Percentiles rank a stretch among this genome's conserved stretches.
These are phyloP conservation scores for Rhizoglyphus robini DNA, from an alignment of 1,140 invertebrate genomes.

Conservation along the genomic window DNA sequence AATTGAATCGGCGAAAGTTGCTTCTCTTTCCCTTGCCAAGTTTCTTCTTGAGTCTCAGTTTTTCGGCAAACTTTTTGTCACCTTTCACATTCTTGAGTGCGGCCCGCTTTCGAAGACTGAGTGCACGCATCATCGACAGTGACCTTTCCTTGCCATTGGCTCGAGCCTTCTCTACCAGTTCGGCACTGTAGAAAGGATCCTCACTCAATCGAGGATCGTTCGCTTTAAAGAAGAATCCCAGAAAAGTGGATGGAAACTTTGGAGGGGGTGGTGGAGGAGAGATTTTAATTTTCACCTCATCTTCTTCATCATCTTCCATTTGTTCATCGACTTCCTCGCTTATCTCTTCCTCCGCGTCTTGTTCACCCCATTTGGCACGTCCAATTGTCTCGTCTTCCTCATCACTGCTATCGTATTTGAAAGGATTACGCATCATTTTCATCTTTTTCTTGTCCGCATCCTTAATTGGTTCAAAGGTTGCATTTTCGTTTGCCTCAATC, in stretches of 20 bases:
- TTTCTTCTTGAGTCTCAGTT: background rate
- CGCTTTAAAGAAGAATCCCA: background rate
- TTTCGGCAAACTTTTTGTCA: background rate
- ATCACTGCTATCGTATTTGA: conserved; percentile 20
- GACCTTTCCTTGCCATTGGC: background rate
- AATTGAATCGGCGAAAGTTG: background rate
- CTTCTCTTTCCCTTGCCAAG: background rate
- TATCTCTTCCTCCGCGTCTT: background rate
- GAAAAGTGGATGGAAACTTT: background rate
- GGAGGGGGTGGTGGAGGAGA: background rate
- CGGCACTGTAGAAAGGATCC: background rate
- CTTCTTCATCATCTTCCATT: background rate
- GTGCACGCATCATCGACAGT: background rate
- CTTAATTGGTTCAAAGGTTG: background rate
- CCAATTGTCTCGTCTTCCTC: conserved; percentile 3
- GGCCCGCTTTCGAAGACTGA: background rate
- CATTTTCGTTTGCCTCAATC: background rate
- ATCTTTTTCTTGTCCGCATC: conserved; percentile 13
- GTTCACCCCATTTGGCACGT: background rate
- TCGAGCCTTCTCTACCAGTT: background rate
- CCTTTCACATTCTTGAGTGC: background rate
- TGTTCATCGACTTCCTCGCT: background rate
- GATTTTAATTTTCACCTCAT: background rate
- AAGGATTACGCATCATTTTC: conserved; percentile 16
- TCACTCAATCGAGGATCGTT: background rate